Evolutionary conservation across 2,113 vertebrate species (phyloP).

Genomic region (Poecilia latipinna): DNA sequence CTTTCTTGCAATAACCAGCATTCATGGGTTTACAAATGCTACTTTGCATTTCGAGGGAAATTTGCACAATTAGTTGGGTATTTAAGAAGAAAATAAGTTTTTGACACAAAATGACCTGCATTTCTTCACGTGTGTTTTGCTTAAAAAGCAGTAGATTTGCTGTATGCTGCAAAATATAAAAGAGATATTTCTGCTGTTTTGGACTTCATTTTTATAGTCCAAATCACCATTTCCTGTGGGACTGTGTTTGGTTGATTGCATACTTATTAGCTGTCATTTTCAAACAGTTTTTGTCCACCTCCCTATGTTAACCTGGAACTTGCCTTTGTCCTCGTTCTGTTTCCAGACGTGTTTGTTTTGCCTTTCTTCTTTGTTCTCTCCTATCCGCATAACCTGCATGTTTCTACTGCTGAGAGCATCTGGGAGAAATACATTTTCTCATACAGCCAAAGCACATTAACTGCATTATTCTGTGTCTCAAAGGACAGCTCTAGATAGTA

Average conservation of each 20-base stretch:
- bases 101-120: neutral
- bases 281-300: conserved; percentile 62
- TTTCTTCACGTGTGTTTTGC: neutral
- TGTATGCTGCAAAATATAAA: too few relatives aligned
- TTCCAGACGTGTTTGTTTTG: conserved; percentile 42
- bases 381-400: conserved; percentile 32
- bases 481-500: conserved; percentile 63
- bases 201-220: conserved; percentile 48
- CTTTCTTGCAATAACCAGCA: neutral
- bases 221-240: conserved; percentile 50
- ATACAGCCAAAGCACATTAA: conserved; percentile 71
- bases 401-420: conserved; percentile 55
- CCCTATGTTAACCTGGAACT: conserved; percentile 18
- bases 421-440: conserved; percentile 67
- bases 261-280: conserved; percentile 65
- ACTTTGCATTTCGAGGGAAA: neutral
- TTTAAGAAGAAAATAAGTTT: too few relatives aligned
- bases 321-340: conserved; percentile 22
- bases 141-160: neutral
- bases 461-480: conserved; percentile 71
- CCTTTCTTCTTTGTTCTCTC: conserved; percentile 38
- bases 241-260: conserved; percentile 32
- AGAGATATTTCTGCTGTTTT: conserved; percentile 21
- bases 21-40: neutral
- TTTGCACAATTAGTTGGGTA: neutral